Base-by-base conservation (phyloP, 2,113 vertebrate genomes). In the Nycticorax nycticorax region DNA sequence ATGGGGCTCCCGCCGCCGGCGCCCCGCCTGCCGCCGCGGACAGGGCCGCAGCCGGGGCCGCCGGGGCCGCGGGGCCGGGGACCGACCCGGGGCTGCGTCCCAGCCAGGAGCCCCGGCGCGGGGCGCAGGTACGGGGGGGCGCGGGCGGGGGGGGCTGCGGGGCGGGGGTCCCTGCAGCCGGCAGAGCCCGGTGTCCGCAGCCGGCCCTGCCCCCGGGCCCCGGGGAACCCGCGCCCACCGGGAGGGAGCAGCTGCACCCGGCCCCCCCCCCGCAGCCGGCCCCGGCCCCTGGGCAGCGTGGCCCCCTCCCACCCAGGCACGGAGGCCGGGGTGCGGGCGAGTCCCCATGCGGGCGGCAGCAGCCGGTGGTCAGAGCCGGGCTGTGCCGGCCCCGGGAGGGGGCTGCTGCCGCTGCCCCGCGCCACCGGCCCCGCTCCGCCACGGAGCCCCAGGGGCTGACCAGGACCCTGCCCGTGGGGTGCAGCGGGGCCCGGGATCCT, bases 381-480 rank as follows among this genome's bases (percentile, higher is more conserved):
- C 32, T 24, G 39, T 27, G 32, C 39, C 9, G 5, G 43, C 12
- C 12, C 15, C 4, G 37, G 73, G 30, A 48, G 5, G 33, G 41
- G 60, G 22, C 60, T 60, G 82, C 63, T 10, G 45, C 19, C 1
- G 4, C 8, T 9, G 32, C 28, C 33, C 37, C 2, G 4, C 10
- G 27, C 12, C 50, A 27, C 12, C 7, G 1, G 19, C 37, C 35
- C 68, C 3, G 2, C 53, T 76, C 45, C 14, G 48, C 35, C 28
- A 14, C 8, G 3, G 39, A 21, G 47, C n/a, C 48, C 32, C 1
- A 1, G 48, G 14, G 16, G 32, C 39, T 17, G 32, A 30, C 53
- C 33, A n/a, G n/a, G n/a, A n/a, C n/a, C n/a, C 33, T 2, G 57
- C 17, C 43, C 5, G 0, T 0, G 80, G 55, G 37, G 52, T n/a